Base-by-base conservation (phyloP, 2,797 vertebrate species). In the Enteromius paludinosus region DNA sequence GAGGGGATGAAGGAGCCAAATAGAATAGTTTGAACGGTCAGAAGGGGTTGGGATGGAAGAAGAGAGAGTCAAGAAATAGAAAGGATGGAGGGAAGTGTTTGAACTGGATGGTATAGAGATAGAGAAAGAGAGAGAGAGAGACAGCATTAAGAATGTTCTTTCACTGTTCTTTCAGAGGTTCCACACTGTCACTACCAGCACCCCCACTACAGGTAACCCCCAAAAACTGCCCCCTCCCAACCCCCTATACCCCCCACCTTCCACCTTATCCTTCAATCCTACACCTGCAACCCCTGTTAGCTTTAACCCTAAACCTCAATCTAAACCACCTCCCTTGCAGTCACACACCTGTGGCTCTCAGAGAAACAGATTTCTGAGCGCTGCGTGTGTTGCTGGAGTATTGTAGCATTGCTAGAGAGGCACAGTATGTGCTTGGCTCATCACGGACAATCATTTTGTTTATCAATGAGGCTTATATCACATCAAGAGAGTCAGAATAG, bases 91-190 rank as follows among this genome's bases (percentile, higher is more conserved):
- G 25, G 81, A 56, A 54, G 23, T 20, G 8, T 76, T 59, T 68
- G 35, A 75, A 68, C 62, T 47, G 62, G 72, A 43, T 68, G 62
- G 49, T 28, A 82, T 54, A 65, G 25, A 81, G 41, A 41, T 14
- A 54, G 33, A 68, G 35, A 49, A 35, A n/a, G 10, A 30, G 28
- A 68, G 25, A 30, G 25, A 41, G 70, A 61, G 70, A 78, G 79
- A 83, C 73, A 62, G 45, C 56, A 38, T 88, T 89, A 89, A 91
- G 83, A 78, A 89, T 94, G 91, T 95, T 91, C 79, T 94, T 90
- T 94, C 93, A 93, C 93, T 95, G 93, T 95, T 93, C 90, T 94
- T 95, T 94, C 95, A 95, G 94, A 95, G 91, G 91, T 92, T 92
- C 92, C 92, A 92, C 93, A 93, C 91, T 94, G 92, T 95, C 93